Evolutionary conservation across 92 coral and sea anemone genomes (phyloP).

Genomic region (Desmophyllum pertusum): DNA sequence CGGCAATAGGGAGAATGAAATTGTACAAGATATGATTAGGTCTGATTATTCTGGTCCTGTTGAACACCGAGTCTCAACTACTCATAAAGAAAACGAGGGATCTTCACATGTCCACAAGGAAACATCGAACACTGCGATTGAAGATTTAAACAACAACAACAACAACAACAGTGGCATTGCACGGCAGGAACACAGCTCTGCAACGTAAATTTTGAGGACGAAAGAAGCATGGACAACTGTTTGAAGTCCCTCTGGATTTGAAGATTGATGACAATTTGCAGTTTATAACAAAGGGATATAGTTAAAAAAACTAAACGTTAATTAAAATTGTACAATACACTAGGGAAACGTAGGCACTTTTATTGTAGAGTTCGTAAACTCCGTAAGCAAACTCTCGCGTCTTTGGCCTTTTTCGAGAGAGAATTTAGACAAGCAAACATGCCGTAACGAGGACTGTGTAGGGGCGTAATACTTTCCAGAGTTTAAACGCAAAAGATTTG

Average conservation of each 20-base stretch:
- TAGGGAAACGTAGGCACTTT: too few relatives aligned
- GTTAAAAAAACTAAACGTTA: background rate
- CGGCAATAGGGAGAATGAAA: background rate
- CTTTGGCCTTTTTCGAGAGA: too few relatives aligned
- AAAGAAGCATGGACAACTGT: background rate
- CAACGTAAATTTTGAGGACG: background rate
- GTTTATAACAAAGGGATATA: background rate
- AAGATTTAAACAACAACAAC: conserved; percentile 1
- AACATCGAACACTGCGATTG: background rate
- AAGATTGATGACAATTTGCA: background rate
- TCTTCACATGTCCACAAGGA: background rate
- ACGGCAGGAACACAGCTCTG: background rate
- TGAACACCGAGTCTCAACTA: background rate
- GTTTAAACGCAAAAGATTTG: background rate
- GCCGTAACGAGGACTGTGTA: too few relatives aligned
- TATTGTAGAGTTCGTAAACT: too few relatives aligned
- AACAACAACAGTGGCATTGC: background rate
- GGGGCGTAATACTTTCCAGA: too few relatives aligned
- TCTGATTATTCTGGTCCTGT: background rate
- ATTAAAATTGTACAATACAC: background rate
- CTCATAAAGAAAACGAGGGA: background rate
- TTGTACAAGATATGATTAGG: background rate
- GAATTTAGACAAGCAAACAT: too few relatives aligned
- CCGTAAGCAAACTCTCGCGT: too few relatives aligned
- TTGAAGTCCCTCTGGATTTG: background rate